phyloP scores from a whole-genome alignment of 2,797 vertebrate species.

The Bryconaethiops microstoma region DNA sequence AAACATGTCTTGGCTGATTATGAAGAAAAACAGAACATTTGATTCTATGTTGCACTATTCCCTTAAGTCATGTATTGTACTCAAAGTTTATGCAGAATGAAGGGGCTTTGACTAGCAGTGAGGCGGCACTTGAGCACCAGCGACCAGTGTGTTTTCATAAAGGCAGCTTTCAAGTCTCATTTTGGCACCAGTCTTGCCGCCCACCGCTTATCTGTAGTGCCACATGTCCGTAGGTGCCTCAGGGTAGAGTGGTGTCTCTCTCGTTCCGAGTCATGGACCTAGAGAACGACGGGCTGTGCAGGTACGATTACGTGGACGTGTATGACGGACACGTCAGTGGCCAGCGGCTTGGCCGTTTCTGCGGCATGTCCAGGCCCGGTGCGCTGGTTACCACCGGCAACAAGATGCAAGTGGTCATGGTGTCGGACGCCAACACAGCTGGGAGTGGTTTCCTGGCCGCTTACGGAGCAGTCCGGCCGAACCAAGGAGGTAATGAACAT shows the following conservation, averaged over 20 bases:
- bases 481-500: conserved; percentile 79
- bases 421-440: conserved; percentile 86
- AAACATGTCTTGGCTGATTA: no score
- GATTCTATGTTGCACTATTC: no score
- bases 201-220: background rate
- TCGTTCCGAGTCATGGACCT: conserved; percentile 82
- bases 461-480: conserved; percentile 80
- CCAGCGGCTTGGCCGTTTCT: conserved; percentile 85
- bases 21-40: no score
- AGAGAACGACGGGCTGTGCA: conserved; percentile 81
- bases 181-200: background rate
- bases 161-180: no score
- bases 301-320: conserved; percentile 85
- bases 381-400: conserved; percentile 82
- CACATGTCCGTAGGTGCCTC: conserved; percentile 76
- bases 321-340: conserved; percentile 77
- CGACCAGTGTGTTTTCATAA: no score
- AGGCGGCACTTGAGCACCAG: no score
- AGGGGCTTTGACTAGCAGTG: no score
- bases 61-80: no score
- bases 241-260: conserved; percentile 84
- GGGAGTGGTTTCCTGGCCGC: conserved; percentile 85
- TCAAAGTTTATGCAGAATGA: background rate
- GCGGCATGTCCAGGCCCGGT: conserved; percentile 80
- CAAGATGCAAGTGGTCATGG: conserved; percentile 87